Conservation (phyloP, 1,140 invertebrate genomes). For the Paracyclopina nana region DNA sequence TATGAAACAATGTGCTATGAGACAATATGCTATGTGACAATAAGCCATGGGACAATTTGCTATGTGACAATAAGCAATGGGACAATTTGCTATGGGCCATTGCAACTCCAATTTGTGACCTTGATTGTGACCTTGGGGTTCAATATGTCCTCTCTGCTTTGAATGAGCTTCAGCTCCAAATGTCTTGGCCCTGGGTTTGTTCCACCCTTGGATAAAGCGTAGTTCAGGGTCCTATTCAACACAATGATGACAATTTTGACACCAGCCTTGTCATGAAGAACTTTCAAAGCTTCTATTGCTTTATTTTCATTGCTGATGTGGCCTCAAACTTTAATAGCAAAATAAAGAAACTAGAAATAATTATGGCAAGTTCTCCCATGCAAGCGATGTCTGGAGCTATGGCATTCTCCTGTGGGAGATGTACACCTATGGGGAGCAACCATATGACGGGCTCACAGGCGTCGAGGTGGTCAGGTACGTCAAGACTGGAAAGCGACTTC, state of each 20-base stretch:
- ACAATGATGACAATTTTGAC: too few relatives aligned
- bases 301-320: too few relatives aligned
- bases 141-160: constrained; percentile 48
- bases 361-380: constrained; percentile 86
- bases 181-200: constrained; percentile 27
- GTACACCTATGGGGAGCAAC: constrained; percentile 75
- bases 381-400: constrained; percentile 97
- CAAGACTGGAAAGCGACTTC: constrained; percentile 82
- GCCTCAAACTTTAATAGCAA: too few relatives aligned
- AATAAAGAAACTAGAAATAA: too few relatives aligned
- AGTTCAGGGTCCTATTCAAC: constrained; percentile 37
- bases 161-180: constrained; percentile 46
- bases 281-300: too few relatives aligned
- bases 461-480: constrained; percentile 78
- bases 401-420: constrained; percentile 93
- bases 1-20: too few relatives aligned
- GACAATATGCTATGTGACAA: too few relatives aligned
- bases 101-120: constrained; percentile 16
- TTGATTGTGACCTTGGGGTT: constrained; percentile 30
- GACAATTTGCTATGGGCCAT: too few relatives aligned
- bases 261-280: too few relatives aligned
- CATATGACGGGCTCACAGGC: constrained; percentile 47
- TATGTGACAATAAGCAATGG: too few relatives aligned
- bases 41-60: too few relatives aligned
- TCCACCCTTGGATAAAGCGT: constrained; percentile 18